Percentiles rank a stretch among this genome's conserved stretches.
Evolutionary conservation across 2,888 invertebrate species (phyloP).

Genomic region (Rhagophthalmus giganteus): DNA sequence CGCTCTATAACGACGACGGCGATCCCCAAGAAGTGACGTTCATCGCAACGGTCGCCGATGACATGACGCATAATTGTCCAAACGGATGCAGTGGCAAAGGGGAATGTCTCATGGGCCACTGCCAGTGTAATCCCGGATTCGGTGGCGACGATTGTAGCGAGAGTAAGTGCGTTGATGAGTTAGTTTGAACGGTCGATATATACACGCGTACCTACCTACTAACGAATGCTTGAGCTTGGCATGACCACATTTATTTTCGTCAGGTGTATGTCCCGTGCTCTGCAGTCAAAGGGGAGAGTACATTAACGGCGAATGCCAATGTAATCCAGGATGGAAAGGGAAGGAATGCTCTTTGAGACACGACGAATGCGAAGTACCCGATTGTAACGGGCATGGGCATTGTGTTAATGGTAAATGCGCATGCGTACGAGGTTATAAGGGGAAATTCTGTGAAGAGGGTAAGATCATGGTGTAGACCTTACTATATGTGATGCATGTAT

Average conservation of each 20-base stretch:
- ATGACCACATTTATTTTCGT: slow-evolving; percentile 42
- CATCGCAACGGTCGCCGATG: slow-evolving; percentile 81
- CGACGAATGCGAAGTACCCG: slow-evolving; percentile 94
- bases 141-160: slow-evolving; percentile 96
- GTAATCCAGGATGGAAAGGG: slow-evolving; percentile 98
- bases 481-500: slow-evolving; percentile 4
- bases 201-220: too few relatives aligned
- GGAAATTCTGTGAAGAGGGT: slow-evolving; percentile 91
- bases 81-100: slow-evolving; percentile 97
- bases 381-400: slow-evolving; percentile 95
- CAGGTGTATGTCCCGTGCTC: slow-evolving; percentile 92
- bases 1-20: slow-evolving; percentile 93
- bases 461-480: slow-evolving; percentile 41
- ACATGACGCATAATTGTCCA: slow-evolving; percentile 94
- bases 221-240: slow-evolving; percentile 34
- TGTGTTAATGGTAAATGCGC: slow-evolving; percentile 94
- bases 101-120: slow-evolving; percentile 91
- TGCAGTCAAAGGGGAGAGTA: slow-evolving; percentile 97
- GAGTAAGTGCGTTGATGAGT: slow-evolving; percentile 82
- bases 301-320: slow-evolving; percentile 94
- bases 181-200: too few relatives aligned
- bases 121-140: slow-evolving; percentile 95
- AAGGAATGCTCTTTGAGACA: slow-evolving; percentile 93
- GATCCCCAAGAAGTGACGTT: slow-evolving; percentile 86
- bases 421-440: slow-evolving; percentile 92